A percentile compares a stretch with the other conserved stretches of the same genome.
These are phyloP conservation scores for Macrotus californicus DNA, from an alignment of 2,113 vertebrate genomes.

Conservation along the genomic window DNA sequence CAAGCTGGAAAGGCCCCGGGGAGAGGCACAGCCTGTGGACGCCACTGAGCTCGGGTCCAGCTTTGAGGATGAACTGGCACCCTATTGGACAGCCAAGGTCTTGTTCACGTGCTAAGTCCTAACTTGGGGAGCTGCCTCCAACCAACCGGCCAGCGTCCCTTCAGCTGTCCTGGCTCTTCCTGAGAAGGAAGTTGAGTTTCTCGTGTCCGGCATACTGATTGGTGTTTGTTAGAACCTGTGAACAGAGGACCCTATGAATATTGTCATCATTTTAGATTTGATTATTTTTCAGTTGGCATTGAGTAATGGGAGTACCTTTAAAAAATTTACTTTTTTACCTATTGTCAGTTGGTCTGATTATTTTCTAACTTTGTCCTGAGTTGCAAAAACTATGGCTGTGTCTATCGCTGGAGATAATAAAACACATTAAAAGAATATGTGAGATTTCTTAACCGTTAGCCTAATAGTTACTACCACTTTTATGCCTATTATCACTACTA, in stretches of 20 bases:
- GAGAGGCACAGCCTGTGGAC: background rate
- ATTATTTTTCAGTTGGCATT: background rate
- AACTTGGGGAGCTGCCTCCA: background rate
- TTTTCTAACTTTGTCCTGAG: background rate
- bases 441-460: background rate
- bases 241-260: background rate
- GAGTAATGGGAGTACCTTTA: background rate
- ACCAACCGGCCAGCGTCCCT: fast-evolving
- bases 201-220: fast-evolving
- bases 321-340: background rate
- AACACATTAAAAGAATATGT: background rate
- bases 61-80: background rate
- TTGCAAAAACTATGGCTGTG: background rate
- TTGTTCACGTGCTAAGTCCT: background rate
- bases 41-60: background rate
- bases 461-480: background rate
- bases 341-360: background rate
- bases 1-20: background rate
- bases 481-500: fast-evolving
- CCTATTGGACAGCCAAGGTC: fast-evolving
- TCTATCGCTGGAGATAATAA: background rate
- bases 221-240: background rate
- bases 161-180: no score
- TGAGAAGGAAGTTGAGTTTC: background rate
- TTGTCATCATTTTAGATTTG: background rate